Evolutionary conservation across 2,888 invertebrate species (phyloP), one percentile per base, ranked within the genome.

Genomic region (Drosophila bunnanda): DNA sequence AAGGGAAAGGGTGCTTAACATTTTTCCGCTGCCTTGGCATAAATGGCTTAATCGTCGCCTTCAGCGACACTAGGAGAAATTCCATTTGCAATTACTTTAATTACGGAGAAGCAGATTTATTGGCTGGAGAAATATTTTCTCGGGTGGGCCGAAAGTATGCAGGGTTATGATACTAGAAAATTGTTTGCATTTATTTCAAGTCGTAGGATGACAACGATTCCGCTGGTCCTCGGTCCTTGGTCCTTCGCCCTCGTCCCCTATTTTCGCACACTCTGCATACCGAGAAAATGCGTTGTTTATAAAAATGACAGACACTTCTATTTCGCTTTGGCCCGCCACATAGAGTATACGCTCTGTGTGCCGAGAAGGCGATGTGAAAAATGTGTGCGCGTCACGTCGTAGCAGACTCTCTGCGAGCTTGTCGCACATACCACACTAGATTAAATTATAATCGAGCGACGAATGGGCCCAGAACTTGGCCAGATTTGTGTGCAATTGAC

Each of bases 381-480:
- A 83, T 83, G 78, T 81, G 65, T 70, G 76, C 79, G 75, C 84
- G 81, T 87, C 83, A 83, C 83, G 83, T 83, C 82, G 80, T 86
- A 75, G 68, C 88, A 75, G 70, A 71, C 75, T 75, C 75, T 70
- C 34, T 36, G 22, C 66, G 76, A 71, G 81, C 80, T 80, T 89
- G 84, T 87, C 77, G 77, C 85, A 89, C 85, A 89, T 85, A 89
- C 90, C 89, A 89, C 88, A 89, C 82, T 87, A 80, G 89, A 89
- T 85, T 89, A 87, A 89, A 83, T 83, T 83, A 83, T 83, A 83
- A 83, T 83, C 83, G 89, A 89, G 89, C 82, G 62, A 67, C 69
- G 61, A 60, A 52, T 50, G 43, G 48, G 28, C 41, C 44, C 44
- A 41, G 56, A 57, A 58, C 86, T 88, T 78, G 85, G 83, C 72